phyloP scores from a whole-genome alignment of 2,113 vertebrate species.

The Cercopithecus mona region DNA sequence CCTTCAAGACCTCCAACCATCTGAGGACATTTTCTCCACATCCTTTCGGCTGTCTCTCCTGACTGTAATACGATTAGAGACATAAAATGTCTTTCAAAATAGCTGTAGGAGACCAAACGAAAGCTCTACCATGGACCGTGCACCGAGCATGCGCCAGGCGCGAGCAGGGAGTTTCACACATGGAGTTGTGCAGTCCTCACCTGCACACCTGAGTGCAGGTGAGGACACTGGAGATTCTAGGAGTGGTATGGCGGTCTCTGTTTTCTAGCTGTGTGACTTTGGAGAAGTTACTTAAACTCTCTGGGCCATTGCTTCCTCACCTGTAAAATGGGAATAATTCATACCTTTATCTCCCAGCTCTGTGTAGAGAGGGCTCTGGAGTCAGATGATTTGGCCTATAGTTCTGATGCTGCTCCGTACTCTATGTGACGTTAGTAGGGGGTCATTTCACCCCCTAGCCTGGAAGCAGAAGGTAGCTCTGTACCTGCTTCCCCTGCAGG shows the following conservation, averaged over 20 bases:
- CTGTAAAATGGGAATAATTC: not conserved
- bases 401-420: not conserved
- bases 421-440: not conserved
- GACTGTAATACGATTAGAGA: not conserved
- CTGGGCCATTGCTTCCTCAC: not conserved
- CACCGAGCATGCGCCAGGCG: accelerated
- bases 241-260: not conserved
- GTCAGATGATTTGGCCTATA: not conserved
- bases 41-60: not conserved
- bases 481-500: not conserved
- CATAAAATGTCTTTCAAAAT: not conserved
- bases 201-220: too few relatives aligned
- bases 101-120: not conserved
- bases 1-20: not conserved
- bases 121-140: not conserved
- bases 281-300: not conserved
- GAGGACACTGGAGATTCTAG: not conserved
- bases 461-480: not conserved
- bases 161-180: not conserved
- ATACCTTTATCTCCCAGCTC: not conserved
- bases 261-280: not conserved
- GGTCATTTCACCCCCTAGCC: not conserved
- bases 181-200: not conserved
- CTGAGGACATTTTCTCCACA: not conserved
- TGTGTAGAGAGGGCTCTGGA: not conserved